Evolutionary conservation across 2,797 vertebrate genomes (phyloP), one percentile per base, ranked within the genome.

Genomic region (Squalus acanthias): DNA sequence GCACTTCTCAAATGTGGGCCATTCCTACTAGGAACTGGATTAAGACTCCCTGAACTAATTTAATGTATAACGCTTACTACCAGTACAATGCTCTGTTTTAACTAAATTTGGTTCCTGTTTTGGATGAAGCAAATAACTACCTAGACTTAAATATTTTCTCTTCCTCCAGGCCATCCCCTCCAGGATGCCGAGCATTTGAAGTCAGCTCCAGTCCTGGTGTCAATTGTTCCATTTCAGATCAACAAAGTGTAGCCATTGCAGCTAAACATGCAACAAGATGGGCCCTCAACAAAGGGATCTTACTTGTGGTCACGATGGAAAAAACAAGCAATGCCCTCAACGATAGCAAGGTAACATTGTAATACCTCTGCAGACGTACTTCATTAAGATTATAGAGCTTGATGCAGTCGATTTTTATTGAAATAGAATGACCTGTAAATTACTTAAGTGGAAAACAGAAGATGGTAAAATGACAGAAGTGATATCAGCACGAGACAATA

Each of bases 261-360:
- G n/a, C 93, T 50, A 20, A 72, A 0, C 1, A 70, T 13, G 39
- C 63, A 26, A 53, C 6, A 39, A 67, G 39, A 22, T 72, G 69
- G 93, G 1, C 69, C 46, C 39, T 95, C n/a, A 72, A 15, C 67
- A 22, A 72, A 53, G 69, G 67, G 2, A 74, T 22, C 39, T 95
- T 95, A 20, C 69, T 95, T 72, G 29, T 15, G 67, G 24, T 95
- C 67, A 95, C 20, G 22, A 39, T 95, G 67, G 67, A 72, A 39
- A 46, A 70, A 74, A 46, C 26, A 95, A 95, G 93, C 93, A 53
- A 46, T 26, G 9, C 4, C 50, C 9, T 70, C 67, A 72, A 95
- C 9, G 93, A 95, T 53, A 53, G 15, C 24, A 95, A 95, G 93
- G 93, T 95, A 95, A 95, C 6, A 63, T 94, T 70, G 22, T 24